These are phyloP conservation scores for Oncorhynchus masou DNA, from an alignment of 2,113 vertebrate species.

Conservation along the genomic window DNA sequence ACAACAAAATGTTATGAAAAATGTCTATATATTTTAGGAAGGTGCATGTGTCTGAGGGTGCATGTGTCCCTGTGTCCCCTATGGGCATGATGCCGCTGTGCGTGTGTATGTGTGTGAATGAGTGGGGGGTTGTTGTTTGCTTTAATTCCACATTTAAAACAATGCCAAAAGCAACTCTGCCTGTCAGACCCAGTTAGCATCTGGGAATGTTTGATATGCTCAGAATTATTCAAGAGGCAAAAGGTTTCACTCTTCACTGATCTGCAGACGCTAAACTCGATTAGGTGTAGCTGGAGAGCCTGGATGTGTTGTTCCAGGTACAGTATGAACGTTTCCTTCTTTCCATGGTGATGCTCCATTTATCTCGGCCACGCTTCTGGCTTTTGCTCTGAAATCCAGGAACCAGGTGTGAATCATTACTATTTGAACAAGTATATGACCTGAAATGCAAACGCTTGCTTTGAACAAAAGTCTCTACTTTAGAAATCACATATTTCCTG, in stretches of 20 bases:
- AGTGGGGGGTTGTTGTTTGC: conserved; percentile 25
- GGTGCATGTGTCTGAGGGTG: no score
- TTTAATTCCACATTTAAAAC: conserved; percentile 64
- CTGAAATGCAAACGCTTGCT: not conserved
- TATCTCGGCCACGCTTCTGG: conserved; percentile 17
- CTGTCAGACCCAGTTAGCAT: conserved; percentile 66
- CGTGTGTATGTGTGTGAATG: not conserved
- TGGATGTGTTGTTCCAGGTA: conserved; percentile 52
- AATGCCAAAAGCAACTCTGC: conserved; percentile 64
- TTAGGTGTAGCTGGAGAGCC: conserved; percentile 39
- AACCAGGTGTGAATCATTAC: conserved; percentile 33
- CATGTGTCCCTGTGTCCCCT: no score
- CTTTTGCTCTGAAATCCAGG: conserved; percentile 16
- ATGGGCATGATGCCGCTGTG: not conserved
- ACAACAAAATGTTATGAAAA: no score
- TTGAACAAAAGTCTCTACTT: not conserved
- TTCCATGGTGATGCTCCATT: conserved; percentile 14
- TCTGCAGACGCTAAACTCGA: conserved; percentile 41
- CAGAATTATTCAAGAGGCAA: conserved; percentile 66
- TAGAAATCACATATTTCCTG: not conserved
- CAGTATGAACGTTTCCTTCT: conserved; percentile 29
- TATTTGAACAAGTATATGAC: not conserved
- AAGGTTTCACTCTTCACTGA: conserved; percentile 61
- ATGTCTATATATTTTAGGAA: no score
- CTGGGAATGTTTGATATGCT: conserved; percentile 61